These are phyloP conservation scores for Mystacornis crossleyi DNA, from an alignment of 2,113 vertebrate species.

Conservation along the genomic window DNA sequence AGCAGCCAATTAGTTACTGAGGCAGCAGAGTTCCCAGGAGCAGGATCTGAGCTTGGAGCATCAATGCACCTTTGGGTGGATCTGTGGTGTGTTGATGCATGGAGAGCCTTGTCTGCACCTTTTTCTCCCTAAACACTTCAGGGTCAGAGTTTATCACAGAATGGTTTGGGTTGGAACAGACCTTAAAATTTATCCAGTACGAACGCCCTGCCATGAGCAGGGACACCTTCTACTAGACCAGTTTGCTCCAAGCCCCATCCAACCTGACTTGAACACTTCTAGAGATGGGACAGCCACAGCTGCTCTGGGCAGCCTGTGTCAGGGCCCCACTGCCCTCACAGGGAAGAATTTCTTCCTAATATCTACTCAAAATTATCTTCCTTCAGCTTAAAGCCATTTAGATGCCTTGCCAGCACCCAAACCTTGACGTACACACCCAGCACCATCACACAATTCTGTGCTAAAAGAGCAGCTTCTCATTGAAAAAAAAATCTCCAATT, in stretches of 20 bases:
- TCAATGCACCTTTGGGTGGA: background rate
- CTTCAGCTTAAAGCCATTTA: background rate
- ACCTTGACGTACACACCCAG: background rate
- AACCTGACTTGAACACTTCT: fast-evolving
- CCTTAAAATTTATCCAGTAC: background rate
- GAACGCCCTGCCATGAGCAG: background rate
- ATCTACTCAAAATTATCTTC: background rate
- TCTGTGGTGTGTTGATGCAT: background rate
- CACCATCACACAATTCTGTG: background rate
- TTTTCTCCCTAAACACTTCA: background rate
- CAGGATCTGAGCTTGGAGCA: background rate
- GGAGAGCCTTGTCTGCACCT: background rate
- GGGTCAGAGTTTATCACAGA: background rate
- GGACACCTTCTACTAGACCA: background rate
- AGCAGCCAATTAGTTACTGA: background rate
- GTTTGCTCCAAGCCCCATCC: fast-evolving
- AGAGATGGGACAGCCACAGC: background rate
- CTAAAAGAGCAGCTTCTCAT: background rate
- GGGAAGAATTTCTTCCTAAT: background rate
- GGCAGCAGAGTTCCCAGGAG: background rate
- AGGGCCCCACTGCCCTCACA: background rate
- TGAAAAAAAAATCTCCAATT: background rate
- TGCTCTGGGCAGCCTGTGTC: background rate
- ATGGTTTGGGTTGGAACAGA: background rate
- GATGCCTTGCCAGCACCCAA: background rate